Evolutionary conservation across 1,140 invertebrate species (phyloP).

Genomic region (Pachyrhynchus sulphureomaculatus): DNA sequence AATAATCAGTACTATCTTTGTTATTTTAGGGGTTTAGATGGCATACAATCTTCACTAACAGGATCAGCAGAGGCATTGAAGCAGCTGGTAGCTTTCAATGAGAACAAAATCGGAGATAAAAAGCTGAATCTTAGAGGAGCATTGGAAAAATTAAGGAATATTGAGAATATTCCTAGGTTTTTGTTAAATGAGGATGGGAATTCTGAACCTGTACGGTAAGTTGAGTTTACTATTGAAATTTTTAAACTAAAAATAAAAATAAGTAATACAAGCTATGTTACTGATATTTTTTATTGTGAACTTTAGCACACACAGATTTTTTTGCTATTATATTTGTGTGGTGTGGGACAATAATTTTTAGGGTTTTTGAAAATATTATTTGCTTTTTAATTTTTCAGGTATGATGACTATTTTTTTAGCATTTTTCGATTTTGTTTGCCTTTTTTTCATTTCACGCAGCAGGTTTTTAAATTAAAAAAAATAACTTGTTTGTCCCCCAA

Average conservation of each 20-base stretch:
- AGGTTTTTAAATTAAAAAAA: too few relatives aligned
- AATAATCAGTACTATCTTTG: too few relatives aligned
- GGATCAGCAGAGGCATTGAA: constrained; percentile 2
- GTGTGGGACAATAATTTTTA: not conserved
- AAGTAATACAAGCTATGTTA: too few relatives aligned
- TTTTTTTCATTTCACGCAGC: not conserved
- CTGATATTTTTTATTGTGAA: too few relatives aligned
- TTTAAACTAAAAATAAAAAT: too few relatives aligned
- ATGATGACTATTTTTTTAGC: not conserved
- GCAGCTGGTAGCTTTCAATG: constrained; percentile 5
- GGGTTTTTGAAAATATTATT: not conserved
- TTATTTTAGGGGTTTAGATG: constrained; percentile 13
- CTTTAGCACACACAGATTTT: too few relatives aligned
- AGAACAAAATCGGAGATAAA: constrained; percentile 2
- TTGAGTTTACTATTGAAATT: not conserved
- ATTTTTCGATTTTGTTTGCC: not conserved
- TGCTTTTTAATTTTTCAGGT: too few relatives aligned
- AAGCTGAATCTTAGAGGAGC: constrained; percentile 32
- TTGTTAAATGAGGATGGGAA: constrained; percentile 17
- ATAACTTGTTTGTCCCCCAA: too few relatives aligned
- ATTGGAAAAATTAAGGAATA: constrained; percentile 19
- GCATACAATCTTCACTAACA: constrained; percentile 10
- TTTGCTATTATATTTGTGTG: too few relatives aligned
- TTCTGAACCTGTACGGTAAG: constrained; percentile 18
- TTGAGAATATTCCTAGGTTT: constrained; percentile 33